Conservation (phyloP, 2,113 vertebrate species). For the Terrapene triunguis region DNA sequence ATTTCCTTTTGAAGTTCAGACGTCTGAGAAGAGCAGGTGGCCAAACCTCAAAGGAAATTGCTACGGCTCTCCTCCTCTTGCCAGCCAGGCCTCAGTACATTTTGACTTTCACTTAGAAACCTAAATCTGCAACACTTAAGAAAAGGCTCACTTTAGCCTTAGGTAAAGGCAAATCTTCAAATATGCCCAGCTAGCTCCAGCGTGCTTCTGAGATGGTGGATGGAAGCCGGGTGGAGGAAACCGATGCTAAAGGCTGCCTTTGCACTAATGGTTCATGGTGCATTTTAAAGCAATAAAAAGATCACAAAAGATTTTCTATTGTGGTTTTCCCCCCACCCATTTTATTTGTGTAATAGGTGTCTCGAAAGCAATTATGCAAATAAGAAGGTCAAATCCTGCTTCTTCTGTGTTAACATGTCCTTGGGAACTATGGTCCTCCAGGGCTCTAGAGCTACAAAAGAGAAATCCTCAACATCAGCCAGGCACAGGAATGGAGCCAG, state of each 20-base stretch:
- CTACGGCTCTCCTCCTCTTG: fast-evolving
- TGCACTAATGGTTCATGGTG: not conserved
- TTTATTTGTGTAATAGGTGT: not conserved
- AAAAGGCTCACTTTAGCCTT: not conserved
- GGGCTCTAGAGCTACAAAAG: not conserved
- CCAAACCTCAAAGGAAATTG: not conserved
- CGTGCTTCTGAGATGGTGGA: not conserved
- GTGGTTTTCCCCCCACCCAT: not conserved
- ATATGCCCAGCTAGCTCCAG: not conserved
- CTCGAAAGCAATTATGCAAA: not conserved
- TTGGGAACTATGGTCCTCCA: not conserved
- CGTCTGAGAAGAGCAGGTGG: not conserved
- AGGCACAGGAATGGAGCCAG: not conserved
- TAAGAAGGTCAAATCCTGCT: not conserved
- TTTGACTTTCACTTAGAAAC: not conserved
- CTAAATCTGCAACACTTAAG: not conserved
- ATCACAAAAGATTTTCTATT: not conserved
- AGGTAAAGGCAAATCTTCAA: not conserved
- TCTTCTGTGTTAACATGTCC: not conserved
- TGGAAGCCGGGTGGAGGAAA: not conserved
- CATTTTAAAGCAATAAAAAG: not conserved
- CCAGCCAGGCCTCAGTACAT: fast-evolving
- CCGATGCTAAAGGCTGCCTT: not conserved
- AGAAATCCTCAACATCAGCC: not conserved
- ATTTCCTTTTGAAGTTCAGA: not conserved